Conservation (phyloP, 1,140 invertebrate species). For the Tachypleus tridentatus region DNA sequence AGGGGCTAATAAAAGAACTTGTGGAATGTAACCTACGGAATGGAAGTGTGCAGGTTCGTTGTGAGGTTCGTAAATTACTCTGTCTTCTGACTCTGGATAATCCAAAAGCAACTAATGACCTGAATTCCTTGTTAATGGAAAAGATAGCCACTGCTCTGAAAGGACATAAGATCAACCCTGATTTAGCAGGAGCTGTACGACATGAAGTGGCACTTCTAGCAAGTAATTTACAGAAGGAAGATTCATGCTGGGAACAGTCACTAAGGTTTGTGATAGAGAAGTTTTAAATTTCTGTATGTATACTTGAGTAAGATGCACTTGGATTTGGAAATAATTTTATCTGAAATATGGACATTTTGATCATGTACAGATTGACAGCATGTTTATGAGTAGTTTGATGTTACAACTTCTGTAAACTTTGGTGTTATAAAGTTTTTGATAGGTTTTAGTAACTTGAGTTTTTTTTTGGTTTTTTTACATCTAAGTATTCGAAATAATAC, state of each 20-base stretch:
- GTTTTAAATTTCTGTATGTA: too few relatives aligned
- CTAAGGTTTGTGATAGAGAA: conserved; percentile 42
- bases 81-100: conserved; percentile 86
- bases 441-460: too few relatives aligned
- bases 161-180: conserved; percentile 41
- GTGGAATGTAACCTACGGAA: conserved; percentile 70
- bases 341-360: too few relatives aligned
- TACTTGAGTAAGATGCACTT: too few relatives aligned
- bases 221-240: conserved; percentile 76
- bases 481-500: too few relatives aligned
- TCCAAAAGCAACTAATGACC: conserved; percentile 66
- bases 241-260: conserved; percentile 89
- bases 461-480: too few relatives aligned
- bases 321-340: too few relatives aligned
- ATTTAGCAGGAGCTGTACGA: conserved; percentile 60
- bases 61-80: conserved; percentile 72
- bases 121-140: conserved; percentile 67
- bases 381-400: too few relatives aligned
- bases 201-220: conserved; percentile 81
- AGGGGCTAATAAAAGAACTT: conserved; percentile 78
- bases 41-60: conserved; percentile 50
- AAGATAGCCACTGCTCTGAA: conserved; percentile 48
- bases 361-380: too few relatives aligned
- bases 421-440: too few relatives aligned
- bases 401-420: too few relatives aligned